phyloP scores from a whole-genome alignment of 2,113 vertebrate genomes.

The Sinocyclocheilus rhinocerous region DNA sequence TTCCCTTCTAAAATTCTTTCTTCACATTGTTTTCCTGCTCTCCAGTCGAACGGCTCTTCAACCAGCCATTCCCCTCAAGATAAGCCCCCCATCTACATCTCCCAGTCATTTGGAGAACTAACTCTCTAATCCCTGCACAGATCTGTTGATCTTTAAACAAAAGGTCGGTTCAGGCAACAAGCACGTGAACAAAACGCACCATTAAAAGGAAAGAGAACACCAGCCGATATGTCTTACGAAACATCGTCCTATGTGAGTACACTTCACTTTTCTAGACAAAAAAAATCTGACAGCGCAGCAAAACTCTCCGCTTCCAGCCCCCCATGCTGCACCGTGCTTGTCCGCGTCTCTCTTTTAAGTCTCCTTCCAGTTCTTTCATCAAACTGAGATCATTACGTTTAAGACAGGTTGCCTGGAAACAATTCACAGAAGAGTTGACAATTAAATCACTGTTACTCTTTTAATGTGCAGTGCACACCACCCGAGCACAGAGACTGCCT shows the following conservation, averaged over 20 bases:
- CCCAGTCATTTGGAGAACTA: neutral
- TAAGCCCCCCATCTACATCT: neutral
- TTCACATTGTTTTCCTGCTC: neutral
- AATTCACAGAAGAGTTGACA: constrained; percentile 35
- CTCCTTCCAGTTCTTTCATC: constrained; percentile 18
- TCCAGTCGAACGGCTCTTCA: neutral
- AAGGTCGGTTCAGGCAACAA: neutral
- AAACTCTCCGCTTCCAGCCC: neutral
- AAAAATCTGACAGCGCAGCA: constrained; percentile 11
- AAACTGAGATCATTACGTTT: constrained; percentile 37
- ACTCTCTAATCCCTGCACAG: neutral
- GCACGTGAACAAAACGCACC: neutral
- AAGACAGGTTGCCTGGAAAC: constrained; percentile 45
- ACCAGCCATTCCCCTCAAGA: neutral
- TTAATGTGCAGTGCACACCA: constrained; percentile 20
- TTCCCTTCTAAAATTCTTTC: neutral
- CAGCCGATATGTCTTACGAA: neutral
- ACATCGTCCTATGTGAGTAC: neutral
- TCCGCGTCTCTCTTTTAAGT: neutral
- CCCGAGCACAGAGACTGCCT: neutral
- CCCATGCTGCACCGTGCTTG: neutral
- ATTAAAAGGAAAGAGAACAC: constrained; percentile 17
- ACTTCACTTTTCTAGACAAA: constrained; percentile 8
- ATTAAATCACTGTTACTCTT: constrained; percentile 45
- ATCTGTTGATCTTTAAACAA: constrained; percentile 30